A percentile compares a stretch with the other conserved stretches of the same genome.
Evolutionary conservation across 2,113 vertebrate genomes (phyloP).

Genomic region (Sclerurus mexicanus): DNA sequence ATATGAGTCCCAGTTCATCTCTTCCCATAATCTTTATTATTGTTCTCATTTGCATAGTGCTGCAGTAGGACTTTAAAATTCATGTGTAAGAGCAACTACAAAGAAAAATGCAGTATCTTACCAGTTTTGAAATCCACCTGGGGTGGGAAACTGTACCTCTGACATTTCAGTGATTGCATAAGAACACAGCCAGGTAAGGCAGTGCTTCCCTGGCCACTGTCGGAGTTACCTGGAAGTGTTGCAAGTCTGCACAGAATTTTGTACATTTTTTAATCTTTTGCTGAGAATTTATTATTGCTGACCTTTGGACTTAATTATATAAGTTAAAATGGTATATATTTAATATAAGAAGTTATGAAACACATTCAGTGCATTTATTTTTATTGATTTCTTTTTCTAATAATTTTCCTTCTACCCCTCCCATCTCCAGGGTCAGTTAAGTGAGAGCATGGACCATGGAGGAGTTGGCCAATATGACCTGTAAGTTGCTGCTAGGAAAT

Average conservation of each 20-base stretch:
- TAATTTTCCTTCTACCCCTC: conserved; percentile 47
- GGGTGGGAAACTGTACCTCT: not conserved
- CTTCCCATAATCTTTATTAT: not conserved
- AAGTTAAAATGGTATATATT: not conserved
- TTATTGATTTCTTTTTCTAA: not conserved
- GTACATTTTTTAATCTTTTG: not conserved
- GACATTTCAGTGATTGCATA: not conserved
- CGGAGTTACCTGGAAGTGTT: not conserved
- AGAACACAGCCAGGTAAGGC: not conserved
- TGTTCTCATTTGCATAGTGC: not conserved
- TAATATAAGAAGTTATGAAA: not conserved
- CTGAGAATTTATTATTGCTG: not conserved
- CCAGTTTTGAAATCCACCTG: not conserved
- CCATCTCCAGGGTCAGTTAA: conserved; percentile 83
- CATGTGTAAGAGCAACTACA: not conserved
- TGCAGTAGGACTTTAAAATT: not conserved
- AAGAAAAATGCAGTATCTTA: not conserved
- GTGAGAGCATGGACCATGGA: conserved; percentile 96
- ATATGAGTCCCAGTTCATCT: not conserved
- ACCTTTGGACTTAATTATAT: not conserved
- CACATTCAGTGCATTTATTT: not conserved
- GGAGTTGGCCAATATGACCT: conserved; percentile 90
- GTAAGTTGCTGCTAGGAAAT: conserved; percentile 80
- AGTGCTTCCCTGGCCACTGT: not conserved
- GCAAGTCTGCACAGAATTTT: not conserved